Evolutionary conservation across 2,113 vertebrate genomes (phyloP), one percentile per base, ranked within the genome.

Genomic region (Nannospalax galili): DNA sequence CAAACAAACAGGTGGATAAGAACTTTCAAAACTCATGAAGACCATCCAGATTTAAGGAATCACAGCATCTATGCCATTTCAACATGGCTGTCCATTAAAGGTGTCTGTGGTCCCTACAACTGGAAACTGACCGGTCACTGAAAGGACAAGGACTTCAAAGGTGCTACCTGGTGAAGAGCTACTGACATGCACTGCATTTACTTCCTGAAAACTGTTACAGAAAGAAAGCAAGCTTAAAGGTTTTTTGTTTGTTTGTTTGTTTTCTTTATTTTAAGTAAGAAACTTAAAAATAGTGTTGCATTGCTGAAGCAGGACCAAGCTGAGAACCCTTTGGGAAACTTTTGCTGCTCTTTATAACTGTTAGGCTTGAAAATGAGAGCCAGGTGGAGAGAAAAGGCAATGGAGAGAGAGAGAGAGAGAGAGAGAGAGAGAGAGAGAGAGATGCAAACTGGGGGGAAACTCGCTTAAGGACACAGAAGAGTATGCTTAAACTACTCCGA

Each of bases 351-450:
- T 91, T 69, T 70, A 96, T 92, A 95, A 75, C 74, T 67, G 62
- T 95, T 88, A 91, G 69, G 35, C 79, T 96, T 70, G 81, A 82
- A 97, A 97, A 97, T 97, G 86, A 96, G 73, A 97, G 94, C 90
- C 96, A 97, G 96, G 95, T 96, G 93, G 62, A 67, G 69, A n/a
- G 30, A 72, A 74, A 93, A 42, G 80, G 32, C 9, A n/a, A 52
- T 4, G 60, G 12, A 72, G 65, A 87, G 89, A 48, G 14, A 69
- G 91, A 42, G 90, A 7, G 40, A 81, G 37, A 48, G n/a, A 30
- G 24, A 75, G 37, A 89, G 62, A 85, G 87, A 75, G n/a, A n/a
- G n/a, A 96, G 95, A 75, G 93, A 74, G 92, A 91, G 90, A 72
- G 22, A 78, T 20, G 92, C 0, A 84, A 16, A 58, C 64, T 70